phyloP scores from a whole-genome alignment of 2,797 vertebrate genomes.

The Pseudomugil gertrudae region DNA sequence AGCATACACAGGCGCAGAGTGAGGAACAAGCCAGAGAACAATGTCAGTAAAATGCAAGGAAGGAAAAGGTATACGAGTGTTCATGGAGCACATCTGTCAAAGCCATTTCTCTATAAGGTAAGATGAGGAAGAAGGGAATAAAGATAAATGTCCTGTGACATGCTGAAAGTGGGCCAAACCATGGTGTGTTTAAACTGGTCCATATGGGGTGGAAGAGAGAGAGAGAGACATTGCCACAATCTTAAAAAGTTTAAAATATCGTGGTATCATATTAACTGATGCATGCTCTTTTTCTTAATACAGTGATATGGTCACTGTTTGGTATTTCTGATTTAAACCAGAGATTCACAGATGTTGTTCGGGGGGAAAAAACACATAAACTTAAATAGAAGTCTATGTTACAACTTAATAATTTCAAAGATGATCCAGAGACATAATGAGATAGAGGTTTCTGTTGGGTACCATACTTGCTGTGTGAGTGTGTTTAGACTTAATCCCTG shows the following conservation, averaged over 20 bases:
- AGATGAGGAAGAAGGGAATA: constrained; percentile 72
- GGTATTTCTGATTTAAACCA: constrained; percentile 51
- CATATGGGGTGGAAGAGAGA: constrained; percentile 57
- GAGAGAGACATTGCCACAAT: constrained; percentile 47
- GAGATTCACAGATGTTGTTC: neutral
- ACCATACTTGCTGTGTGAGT: too few species aligned
- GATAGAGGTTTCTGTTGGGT: too few species aligned
- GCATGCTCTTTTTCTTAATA: constrained; percentile 30
- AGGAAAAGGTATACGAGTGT: constrained; percentile 20
- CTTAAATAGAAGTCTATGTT: neutral
- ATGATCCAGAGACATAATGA: too few species aligned
- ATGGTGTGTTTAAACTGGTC: constrained; percentile 74
- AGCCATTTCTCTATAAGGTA: constrained; percentile 72
- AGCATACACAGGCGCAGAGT: constrained; percentile 34
- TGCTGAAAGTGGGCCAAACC: constrained; percentile 74
- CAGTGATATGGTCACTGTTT: constrained; percentile 41
- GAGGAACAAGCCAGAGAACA: constrained; percentile 48
- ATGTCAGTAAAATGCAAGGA: constrained; percentile 55
- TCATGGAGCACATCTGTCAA: constrained; percentile 73
- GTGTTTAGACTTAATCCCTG: too few species aligned
- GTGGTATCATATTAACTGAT: constrained; percentile 35
- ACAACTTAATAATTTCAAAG: neutral
- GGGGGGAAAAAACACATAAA: constrained; percentile 7
- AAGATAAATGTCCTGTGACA: constrained; percentile 82
- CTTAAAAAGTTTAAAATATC: constrained; percentile 60